Evolutionary conservation across 1,140 invertebrate species (phyloP), one percentile per base, ranked within the genome.

Genomic region (Drosophila parabipectinata): DNA sequence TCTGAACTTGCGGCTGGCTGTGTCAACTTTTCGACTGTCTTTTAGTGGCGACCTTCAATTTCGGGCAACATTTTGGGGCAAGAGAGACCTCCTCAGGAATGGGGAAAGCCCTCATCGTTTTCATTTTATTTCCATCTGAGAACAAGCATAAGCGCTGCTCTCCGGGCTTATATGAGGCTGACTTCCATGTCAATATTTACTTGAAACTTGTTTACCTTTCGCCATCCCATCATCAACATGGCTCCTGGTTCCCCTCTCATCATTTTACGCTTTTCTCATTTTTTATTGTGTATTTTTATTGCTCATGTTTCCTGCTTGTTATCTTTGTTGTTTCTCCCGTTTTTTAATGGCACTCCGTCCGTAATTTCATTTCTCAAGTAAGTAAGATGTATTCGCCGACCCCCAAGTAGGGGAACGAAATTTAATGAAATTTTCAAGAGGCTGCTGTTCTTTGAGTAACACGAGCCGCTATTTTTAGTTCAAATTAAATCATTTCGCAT

Each of bases 381-480:
- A 52, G 45, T 7, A 53, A 52, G 45, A 56, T 32, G 32, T 47
- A 48, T 47, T 51, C 56, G 41, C 41, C 26, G 56, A 12, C 26
- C 41, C 14, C 10, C 24, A 5, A 30, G 48, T 15, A 4, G 24
- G 50, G 39, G 32, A 55, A 18, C 41, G 5, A 47, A 48, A 47
- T 69, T 84, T 79, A 80, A 83, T 83, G 62, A 84, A 83, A 77
- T 77, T 79, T 79, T 69, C 56, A 58, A 77, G 60, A 67, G 60
- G 37, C 39, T 37, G 10, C 8, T 54, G 30, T 28, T 39, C 21
- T 32, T 52, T 63, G 18, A 28, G 4, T 24, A 58, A 44, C 55
- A 47, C 18, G 28, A 50, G 45, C 28, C 18, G 41, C 77, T 85
- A 77, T 85, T 69, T 85, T 80, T 85, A 77, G 81, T 47, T 47